Evolutionary conservation across 1,140 invertebrate genomes (phyloP).

Genomic region (Propsilocerus akamusi): DNA sequence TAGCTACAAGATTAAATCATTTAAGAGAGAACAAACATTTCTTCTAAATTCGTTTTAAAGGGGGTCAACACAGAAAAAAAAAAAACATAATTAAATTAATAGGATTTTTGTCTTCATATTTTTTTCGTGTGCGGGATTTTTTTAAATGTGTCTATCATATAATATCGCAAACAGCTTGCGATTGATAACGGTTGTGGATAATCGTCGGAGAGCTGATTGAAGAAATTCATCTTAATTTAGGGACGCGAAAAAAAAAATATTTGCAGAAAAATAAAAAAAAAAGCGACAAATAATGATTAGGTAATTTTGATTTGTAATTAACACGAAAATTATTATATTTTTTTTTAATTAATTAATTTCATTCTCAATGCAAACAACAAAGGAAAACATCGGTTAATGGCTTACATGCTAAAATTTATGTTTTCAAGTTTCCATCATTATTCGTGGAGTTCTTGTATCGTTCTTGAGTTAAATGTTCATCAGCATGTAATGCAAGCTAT

Average conservation of each 20-base stretch:
- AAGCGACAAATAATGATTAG: neutral
- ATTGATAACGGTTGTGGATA: neutral
- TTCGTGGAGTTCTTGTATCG: neutral
- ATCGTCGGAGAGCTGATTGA: neutral
- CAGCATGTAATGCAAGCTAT: neutral
- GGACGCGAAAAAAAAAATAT: neutral
- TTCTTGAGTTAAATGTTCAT: neutral
- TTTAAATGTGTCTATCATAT: slow-evolving; percentile 1
- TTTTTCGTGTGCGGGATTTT: no score
- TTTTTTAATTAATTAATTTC: neutral
- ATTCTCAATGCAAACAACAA: neutral
- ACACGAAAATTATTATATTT: neutral
- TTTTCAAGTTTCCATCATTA: neutral
- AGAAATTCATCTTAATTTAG: neutral
- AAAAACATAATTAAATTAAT: no score
- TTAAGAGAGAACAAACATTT: no score
- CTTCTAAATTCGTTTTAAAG: no score
- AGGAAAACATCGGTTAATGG: neutral
- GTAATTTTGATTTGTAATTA: no score
- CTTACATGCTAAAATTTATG: neutral
- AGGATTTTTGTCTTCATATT: no score
- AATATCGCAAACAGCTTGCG: neutral
- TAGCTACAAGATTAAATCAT: no score
- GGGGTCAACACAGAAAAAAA: no score
- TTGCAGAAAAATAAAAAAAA: neutral